Evolutionary conservation across 2,888 invertebrate genomes (phyloP).

Genomic region (Timema podura): DNA sequence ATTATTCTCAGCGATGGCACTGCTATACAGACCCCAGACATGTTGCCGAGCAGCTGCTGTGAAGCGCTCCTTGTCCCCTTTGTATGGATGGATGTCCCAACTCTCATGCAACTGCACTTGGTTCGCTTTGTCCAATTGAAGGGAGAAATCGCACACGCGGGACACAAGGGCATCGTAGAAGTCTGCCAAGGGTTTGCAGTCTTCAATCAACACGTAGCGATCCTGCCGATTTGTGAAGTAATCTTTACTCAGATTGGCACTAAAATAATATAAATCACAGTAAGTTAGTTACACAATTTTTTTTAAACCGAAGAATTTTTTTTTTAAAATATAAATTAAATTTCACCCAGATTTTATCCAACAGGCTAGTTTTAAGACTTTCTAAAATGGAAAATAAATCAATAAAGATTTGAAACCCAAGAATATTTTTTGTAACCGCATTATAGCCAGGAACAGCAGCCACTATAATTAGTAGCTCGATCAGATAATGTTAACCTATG

Average conservation of each 20-base stretch:
- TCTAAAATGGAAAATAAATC: too few species aligned
- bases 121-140: slow-evolving; percentile 50
- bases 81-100: slow-evolving; percentile 60
- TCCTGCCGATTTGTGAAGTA: slow-evolving; percentile 98
- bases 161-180: slow-evolving; percentile 75
- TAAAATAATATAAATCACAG: slow-evolving; percentile 37
- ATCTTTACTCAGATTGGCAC: slow-evolving; percentile 94
- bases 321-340: too few species aligned
- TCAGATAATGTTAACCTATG: too few species aligned
- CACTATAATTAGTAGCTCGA: too few species aligned
- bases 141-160: slow-evolving; percentile 57
- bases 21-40: neutral
- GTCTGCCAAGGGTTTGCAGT: slow-evolving; percentile 69
- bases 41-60: slow-evolving; percentile 46
- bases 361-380: too few species aligned
- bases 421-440: too few species aligned
- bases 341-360: too few species aligned
- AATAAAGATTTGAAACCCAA: too few species aligned
- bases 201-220: slow-evolving; percentile 84
- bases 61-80: slow-evolving; percentile 55
- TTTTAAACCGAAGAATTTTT: too few species aligned
- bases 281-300: too few species aligned
- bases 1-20: too few species aligned
- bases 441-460: too few species aligned
- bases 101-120: slow-evolving; percentile 45